phyloP scores from a whole-genome alignment of 2,797 vertebrate genomes.

The Pristis pectinata region DNA sequence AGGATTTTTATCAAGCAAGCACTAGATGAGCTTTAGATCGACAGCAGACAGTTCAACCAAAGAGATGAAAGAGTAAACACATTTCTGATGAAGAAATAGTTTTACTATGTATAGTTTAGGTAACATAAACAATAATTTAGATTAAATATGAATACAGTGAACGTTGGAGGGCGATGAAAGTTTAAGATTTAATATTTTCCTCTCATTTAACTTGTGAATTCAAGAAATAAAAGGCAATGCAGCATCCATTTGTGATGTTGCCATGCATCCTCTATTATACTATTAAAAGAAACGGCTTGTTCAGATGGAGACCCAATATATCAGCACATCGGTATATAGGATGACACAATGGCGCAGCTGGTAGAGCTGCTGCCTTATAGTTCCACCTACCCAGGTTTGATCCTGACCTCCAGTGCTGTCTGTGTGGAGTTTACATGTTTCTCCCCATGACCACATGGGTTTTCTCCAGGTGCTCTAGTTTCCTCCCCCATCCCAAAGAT shows the following conservation, averaged over 20 bases:
- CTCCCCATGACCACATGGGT: too few relatives aligned
- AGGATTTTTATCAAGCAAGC: not conserved
- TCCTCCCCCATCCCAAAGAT: too few relatives aligned
- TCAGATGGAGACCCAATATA: not conserved
- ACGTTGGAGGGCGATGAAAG: not conserved
- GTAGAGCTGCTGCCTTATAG: too few relatives aligned
- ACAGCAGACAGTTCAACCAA: not conserved
- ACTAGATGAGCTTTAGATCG: not conserved
- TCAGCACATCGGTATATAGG: not conserved
- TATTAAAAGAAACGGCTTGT: not conserved
- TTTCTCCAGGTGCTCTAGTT: too few relatives aligned
- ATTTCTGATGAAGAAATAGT: not conserved
- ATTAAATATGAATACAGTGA: not conserved
- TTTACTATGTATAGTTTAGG: not conserved
- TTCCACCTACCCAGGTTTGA: too few relatives aligned
- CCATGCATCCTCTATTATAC: not conserved
- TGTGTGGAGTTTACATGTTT: too few relatives aligned
- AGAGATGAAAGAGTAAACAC: not conserved
- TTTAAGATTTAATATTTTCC: not conserved
- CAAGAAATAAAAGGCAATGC: not conserved
- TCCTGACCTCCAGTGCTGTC: too few relatives aligned
- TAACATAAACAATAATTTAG: constrained; percentile 12
- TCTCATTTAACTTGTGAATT: not conserved
- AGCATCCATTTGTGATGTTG: not conserved
- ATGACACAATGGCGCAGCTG: too few relatives aligned